Conservation (phyloP, 2,888 invertebrate species). For the Neoscelio sp. region DNA sequence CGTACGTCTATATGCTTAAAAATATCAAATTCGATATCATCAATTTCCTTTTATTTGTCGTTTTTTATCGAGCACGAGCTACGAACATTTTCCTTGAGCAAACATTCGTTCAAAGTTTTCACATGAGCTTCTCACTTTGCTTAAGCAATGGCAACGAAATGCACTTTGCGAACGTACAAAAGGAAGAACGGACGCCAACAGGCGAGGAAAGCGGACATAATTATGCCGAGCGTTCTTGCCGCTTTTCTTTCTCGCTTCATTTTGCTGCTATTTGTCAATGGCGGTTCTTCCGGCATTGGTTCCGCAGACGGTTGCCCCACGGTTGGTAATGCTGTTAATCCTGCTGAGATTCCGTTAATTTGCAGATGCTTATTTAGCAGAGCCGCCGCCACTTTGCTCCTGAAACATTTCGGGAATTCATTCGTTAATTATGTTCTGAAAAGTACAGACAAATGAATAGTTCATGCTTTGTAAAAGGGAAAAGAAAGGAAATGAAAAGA, state of each 20-base stretch:
- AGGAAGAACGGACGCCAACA: slow-evolving; percentile 98
- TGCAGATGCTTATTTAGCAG: slow-evolving; percentile 94
- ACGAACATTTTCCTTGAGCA: too few relatives aligned
- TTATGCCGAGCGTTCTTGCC: slow-evolving; percentile 96
- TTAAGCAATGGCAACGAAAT: too few relatives aligned
- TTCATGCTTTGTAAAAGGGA: neutral
- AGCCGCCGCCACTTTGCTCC: slow-evolving; percentile 95
- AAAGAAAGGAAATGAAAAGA: neutral
- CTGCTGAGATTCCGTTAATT: slow-evolving; percentile 93
- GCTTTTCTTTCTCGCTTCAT: slow-evolving; percentile 96
- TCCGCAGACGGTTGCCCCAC: slow-evolving; percentile 81
- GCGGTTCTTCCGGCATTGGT: slow-evolving; percentile 84
- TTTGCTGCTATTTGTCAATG: slow-evolving; percentile 90
- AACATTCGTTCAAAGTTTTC: neutral
- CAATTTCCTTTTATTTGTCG: too few relatives aligned
- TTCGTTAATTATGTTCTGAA: slow-evolving; percentile 15
- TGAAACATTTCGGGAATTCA: slow-evolving; percentile 81
- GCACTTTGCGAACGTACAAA: slow-evolving; percentile 86
- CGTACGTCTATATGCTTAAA: too few relatives aligned
- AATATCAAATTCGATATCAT: too few relatives aligned
- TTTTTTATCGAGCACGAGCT: too few relatives aligned
- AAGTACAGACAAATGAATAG: too few relatives aligned
- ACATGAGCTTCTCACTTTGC: too few relatives aligned
- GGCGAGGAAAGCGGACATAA: slow-evolving; percentile 97
- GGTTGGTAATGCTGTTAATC: slow-evolving; percentile 84